These are phyloP conservation scores for Colletes gigas DNA, from an alignment of 1,140 invertebrate genomes.

Conservation along the genomic window DNA sequence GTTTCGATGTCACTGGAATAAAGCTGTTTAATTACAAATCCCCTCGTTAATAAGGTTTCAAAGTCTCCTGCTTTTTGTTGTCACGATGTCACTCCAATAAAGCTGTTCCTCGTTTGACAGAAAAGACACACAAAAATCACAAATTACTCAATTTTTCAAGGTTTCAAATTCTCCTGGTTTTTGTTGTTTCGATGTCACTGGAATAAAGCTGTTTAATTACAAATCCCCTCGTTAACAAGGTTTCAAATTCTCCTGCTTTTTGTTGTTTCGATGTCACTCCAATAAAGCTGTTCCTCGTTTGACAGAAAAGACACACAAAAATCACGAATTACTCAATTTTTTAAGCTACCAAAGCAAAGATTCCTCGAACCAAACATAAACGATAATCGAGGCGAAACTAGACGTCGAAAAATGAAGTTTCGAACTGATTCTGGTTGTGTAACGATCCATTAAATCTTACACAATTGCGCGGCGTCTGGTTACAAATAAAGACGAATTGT, in stretches of 20 bases:
- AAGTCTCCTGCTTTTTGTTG: no score
- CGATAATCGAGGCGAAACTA: neutral
- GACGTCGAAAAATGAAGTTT: slow-evolving; percentile 24
- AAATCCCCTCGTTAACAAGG: neutral
- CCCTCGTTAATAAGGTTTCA: no score
- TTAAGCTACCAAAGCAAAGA: neutral
- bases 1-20: no score
- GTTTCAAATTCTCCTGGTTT: no score
- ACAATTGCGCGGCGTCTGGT: slow-evolving; percentile 1
- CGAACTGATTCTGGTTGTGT: slow-evolving; percentile 22
- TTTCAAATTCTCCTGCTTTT: slow-evolving; percentile 4
- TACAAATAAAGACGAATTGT: slow-evolving; percentile 37
- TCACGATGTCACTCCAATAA: no score
- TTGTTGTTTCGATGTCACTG: no score
- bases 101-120: no score
- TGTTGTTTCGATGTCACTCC: neutral
- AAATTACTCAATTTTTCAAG: no score
- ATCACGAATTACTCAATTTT: no score
- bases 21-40: no score
- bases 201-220: slow-evolving; percentile 38
- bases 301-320: neutral
- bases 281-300: neutral
- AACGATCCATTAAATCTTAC: slow-evolving; percentile 34
- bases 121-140: no score
- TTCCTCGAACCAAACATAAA: no score